Conservation (phyloP, 2,113 vertebrate genomes). For the Dasyurus viverrinus region DNA sequence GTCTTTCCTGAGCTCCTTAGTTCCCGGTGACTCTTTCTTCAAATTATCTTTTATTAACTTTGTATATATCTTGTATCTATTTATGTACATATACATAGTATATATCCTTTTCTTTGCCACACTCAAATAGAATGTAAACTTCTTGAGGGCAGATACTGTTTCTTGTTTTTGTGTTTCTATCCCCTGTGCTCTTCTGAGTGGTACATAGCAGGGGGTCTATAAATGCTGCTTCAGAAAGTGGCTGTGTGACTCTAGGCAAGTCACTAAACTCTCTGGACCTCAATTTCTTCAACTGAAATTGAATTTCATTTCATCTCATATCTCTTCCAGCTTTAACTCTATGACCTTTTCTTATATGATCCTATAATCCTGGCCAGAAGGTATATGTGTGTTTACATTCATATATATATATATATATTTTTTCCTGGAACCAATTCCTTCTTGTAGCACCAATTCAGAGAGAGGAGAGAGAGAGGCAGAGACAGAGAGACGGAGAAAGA, state of each 20-base stretch:
- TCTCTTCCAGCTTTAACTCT: not conserved
- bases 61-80: not conserved
- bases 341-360: not conserved
- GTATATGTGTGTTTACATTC: no score
- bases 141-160: not conserved
- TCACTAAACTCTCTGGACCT: not conserved
- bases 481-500: no score
- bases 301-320: not conserved
- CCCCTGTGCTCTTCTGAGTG: not conserved
- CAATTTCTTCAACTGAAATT: not conserved
- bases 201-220: constrained; percentile 31
- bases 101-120: not conserved
- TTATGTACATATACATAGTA: not conserved
- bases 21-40: constrained; percentile 20
- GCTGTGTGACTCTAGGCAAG: not conserved
- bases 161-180: not conserved
- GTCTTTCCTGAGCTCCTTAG: not conserved
- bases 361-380: no score
- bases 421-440: no score
- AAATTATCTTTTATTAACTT: constrained; percentile 24
- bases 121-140: not conserved
- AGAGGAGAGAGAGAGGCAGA: no score
- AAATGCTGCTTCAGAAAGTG: constrained; percentile 19
- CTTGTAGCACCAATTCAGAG: no score
- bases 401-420: no score